Base-by-base conservation (phyloP, 2,797 vertebrate species). In the Ptychobarbus kaznakovi region DNA sequence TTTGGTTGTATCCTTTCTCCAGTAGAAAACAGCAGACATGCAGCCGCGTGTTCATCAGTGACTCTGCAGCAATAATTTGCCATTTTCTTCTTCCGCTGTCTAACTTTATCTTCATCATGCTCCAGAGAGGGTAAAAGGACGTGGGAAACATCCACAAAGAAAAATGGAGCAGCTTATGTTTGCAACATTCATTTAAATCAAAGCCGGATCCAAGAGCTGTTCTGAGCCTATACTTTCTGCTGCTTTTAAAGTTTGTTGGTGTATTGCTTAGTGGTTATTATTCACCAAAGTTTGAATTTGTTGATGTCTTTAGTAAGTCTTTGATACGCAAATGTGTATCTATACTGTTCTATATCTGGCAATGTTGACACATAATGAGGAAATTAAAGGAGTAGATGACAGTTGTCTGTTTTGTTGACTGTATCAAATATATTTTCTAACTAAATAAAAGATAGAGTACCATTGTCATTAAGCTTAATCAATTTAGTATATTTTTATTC, bases 81-180 rank as follows among this genome's bases (percentile, higher is more conserved):
- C 11, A 28, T 69, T 69, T 77, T 82, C 6, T 76, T 83, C 46
- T 72, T 83, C 42, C 15, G 11, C 85, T 73, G 77, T 73, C 81
- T 77, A 65, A 84, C 79, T 86, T 44, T 75, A n/a, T 74, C 66
- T 85, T 84, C 66, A 81, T 81, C 79, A 80, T 58, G 46, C 49
- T 58, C 32, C 46, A 65, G 16, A 87, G 70, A 86, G 66, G 35
- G 42, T 78, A 81, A 83, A 87, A 56, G 28, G 76, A 81, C 32
- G 18, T 32, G 81, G 32, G 69, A 84, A 84, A 72, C 76, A 77
- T 65, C 44, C n/a, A 68, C 7, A 10, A n/a, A 80, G 46, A 68
- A 80, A 77, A 68, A 81, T 53, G 28, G 68, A 83, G 78, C 58
- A 51, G n/a, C 35, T 58, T 53, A 73, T 87, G 13, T 76, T 74